Base-by-base conservation (phyloP, 1,140 invertebrate genomes). In the Pseudachorutes palmiensis region DNA sequence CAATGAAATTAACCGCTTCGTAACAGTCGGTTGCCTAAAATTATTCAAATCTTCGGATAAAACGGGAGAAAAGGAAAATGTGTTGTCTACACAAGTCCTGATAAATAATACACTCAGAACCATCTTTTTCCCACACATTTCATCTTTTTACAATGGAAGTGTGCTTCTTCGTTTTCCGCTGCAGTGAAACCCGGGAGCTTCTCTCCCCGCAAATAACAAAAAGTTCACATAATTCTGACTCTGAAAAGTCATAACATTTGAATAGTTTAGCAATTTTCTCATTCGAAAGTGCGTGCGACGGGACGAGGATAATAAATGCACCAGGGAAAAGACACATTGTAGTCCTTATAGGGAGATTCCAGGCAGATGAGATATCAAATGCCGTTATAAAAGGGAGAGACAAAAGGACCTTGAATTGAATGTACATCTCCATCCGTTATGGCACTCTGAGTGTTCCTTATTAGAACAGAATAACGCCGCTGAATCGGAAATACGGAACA, bases 231-330 rank as follows among this genome's bases (percentile, higher is more conserved):
- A 65, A 69, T 69, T 69, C 58, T 28, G 57, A 65, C 63, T 69
- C 64, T 65, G 62, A 33, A 62, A 69, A 48, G 33, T 55, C 67
- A 69, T 69, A 69, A 69, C 55, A 69, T 69, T 69, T 69, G 63
- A 69, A 69, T 69, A 69, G 24, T 69, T 69, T 64, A 26, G 29
- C 67, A 62, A 64, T 65, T 65, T 65, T 24, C 62, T 45, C 36
- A 41, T 9, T 24, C 45, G n/a, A n/a, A n/a, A n/a, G n/a, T n/a
- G n/a, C 45, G 36, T 19, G 5, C 36, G 5, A 41, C 5, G 5
- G 5, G 36, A 19, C 5, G 36, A 41, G 19, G 36, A 41, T 41
- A 41, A 41, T 41, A 41, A 41, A 41, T 41, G 36, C 36, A 41
- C 5, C 19, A 41, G 36, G 36, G 19, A 41, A 41, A 41, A 41